These are phyloP conservation scores for Cantharis rufa DNA, from an alignment of 2,888 invertebrate species.

Conservation along the genomic window DNA sequence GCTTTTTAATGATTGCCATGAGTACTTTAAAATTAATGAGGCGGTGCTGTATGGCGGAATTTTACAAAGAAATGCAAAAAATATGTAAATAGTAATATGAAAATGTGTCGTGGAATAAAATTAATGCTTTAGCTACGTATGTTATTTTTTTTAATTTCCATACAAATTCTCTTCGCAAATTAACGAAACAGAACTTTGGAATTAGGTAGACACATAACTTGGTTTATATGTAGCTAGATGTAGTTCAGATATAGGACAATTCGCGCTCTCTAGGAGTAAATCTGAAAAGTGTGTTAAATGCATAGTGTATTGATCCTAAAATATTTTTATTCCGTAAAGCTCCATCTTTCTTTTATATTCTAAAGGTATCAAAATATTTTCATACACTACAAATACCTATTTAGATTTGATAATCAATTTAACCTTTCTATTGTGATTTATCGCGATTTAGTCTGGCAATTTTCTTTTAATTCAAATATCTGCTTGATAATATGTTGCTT, in stretches of 20 bases:
- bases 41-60: not conserved
- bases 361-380: not conserved
- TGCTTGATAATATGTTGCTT: not conserved
- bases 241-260: not conserved
- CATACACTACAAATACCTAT: not conserved
- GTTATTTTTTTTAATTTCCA: not conserved
- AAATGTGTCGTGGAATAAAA: not conserved
- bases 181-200: not conserved
- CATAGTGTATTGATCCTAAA: conserved; percentile 12
- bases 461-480: not conserved
- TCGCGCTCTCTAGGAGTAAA: conserved; percentile 14
- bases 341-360: conserved; percentile 9
- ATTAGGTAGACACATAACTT: not conserved
- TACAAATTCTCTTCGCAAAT: not conserved
- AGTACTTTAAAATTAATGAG: not conserved
- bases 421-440: not conserved
- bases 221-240: not conserved
- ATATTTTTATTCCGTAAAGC: conserved; percentile 7
- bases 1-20: not conserved
- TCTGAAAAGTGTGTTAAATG: conserved; percentile 12
- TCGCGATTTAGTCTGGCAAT: not conserved
- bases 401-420: not conserved
- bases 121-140: not conserved
- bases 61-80: not conserved
- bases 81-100: not conserved